A percentile compares a stretch with the other conserved stretches of the same genome.
phyloP scores from a whole-genome alignment of 2,113 vertebrate species.

The Mormyrus lacerda region DNA sequence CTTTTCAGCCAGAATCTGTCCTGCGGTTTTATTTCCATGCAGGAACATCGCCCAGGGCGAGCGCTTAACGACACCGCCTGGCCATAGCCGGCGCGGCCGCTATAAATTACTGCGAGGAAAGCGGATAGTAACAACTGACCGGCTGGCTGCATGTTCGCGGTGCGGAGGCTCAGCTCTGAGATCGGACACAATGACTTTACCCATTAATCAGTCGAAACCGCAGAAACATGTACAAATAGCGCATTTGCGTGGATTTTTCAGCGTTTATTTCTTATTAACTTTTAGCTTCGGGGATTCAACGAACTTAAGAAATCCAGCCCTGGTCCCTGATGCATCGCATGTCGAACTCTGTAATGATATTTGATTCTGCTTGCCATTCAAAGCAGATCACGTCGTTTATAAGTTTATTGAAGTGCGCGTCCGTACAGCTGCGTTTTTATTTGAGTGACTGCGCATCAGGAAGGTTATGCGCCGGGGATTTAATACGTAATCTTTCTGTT shows the following conservation, averaged over 20 bases:
- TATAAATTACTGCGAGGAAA: slow-evolving; percentile 47
- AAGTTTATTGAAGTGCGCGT: background rate
- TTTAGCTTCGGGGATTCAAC: background rate
- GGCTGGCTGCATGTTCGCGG: background rate
- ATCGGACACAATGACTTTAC: background rate
- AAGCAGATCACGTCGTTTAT: background rate
- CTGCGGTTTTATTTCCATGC: slow-evolving; percentile 52
- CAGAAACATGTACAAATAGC: background rate
- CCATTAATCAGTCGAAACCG: background rate
- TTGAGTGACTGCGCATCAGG: background rate
- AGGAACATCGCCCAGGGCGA: slow-evolving; percentile 39
- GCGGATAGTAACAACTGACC: slow-evolving; percentile 27
- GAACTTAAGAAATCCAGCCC: background rate
- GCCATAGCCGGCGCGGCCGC: slow-evolving; percentile 39
- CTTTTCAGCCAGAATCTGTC: slow-evolving; percentile 56
- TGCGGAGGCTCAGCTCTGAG: background rate
- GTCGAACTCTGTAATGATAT: background rate
- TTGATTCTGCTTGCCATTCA: background rate
- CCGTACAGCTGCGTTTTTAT: background rate
- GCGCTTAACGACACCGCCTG: slow-evolving; percentile 46
- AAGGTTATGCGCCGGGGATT: background rate
- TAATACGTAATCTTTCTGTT: background rate
- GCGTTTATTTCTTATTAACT: background rate
- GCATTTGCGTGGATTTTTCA: background rate
- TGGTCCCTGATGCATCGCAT: background rate